These are phyloP conservation scores for Labia minor DNA, from an alignment of 2,888 invertebrate genomes.

Conservation along the genomic window DNA sequence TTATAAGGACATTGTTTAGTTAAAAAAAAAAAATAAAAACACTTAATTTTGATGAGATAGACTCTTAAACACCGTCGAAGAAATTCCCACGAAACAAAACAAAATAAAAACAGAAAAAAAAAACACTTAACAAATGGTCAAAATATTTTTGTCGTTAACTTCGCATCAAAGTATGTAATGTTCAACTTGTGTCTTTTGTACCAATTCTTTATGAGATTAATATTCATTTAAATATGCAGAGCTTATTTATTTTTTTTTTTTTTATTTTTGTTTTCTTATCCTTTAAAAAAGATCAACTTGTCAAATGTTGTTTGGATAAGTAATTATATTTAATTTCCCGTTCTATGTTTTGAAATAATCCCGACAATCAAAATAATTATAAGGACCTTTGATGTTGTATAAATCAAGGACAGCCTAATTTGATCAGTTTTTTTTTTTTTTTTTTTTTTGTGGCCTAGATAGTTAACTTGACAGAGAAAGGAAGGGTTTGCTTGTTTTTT, in stretches of 20 bases:
- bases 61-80: too few relatives aligned
- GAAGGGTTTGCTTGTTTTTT: not conserved
- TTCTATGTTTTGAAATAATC: not conserved
- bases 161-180: too few relatives aligned
- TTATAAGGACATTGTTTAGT: too few relatives aligned
- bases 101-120: too few relatives aligned
- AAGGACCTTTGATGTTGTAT: not conserved
- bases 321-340: not conserved
- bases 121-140: too few relatives aligned
- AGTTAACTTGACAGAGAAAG: constrained; percentile 7
- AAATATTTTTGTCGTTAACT: too few relatives aligned
- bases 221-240: too few relatives aligned
- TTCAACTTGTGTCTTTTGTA: too few relatives aligned
- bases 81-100: too few relatives aligned
- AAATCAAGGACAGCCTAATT: not conserved
- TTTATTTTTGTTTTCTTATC: not conserved
- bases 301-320: not conserved
- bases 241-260: not conserved
- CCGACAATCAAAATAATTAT: constrained; percentile 1
- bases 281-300: not conserved
- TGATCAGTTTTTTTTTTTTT: not conserved
- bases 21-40: too few relatives aligned
- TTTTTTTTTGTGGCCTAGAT: not conserved
- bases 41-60: too few relatives aligned
- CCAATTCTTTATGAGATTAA: too few relatives aligned